phyloP scores from a whole-genome alignment of 2,797 vertebrate genomes.

The Sebastes hubbsi region DNA sequence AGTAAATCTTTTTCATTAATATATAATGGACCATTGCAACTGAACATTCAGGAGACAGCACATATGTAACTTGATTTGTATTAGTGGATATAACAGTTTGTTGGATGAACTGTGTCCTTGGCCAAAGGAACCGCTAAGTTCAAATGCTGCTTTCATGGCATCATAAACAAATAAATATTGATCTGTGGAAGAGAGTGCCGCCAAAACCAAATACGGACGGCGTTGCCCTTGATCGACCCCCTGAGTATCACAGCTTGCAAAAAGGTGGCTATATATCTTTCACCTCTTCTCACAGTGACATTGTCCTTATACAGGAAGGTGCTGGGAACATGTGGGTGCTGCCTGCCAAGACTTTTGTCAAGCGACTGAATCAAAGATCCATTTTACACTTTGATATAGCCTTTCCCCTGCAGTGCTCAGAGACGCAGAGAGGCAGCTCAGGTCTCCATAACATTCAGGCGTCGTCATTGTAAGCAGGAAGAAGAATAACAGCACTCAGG shows the following conservation, averaged over 20 bases:
- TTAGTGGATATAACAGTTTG: constrained; percentile 30
- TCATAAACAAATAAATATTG: constrained; percentile 74
- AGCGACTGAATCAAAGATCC: constrained; percentile 25
- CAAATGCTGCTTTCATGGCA: constrained; percentile 55
- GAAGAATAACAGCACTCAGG: background rate
- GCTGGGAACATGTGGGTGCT: background rate
- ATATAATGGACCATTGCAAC: background rate
- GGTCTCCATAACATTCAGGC: background rate
- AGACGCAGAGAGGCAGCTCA: background rate
- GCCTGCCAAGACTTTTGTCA: constrained; percentile 50
- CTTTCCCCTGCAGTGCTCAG: constrained; percentile 3
- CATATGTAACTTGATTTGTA: constrained; percentile 38
- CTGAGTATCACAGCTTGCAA: constrained; percentile 32
- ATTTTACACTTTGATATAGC: constrained; percentile 36
- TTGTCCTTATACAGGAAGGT: constrained; percentile 38
- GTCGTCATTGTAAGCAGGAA: constrained; percentile 1
- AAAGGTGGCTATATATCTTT: constrained; percentile 28
- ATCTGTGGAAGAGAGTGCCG: constrained; percentile 38
- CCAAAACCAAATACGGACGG: constrained; percentile 43
- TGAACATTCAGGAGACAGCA: constrained; percentile 18
- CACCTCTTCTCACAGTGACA: constrained; percentile 34
- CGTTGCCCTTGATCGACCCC: constrained; percentile 58
- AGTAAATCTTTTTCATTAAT: constrained; percentile 4
- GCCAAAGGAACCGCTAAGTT: constrained; percentile 35
- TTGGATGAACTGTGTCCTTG: constrained; percentile 58